A percentile compares a stretch with the other conserved stretches of the same genome.
Evolutionary conservation across 2,888 invertebrate genomes (phyloP).

Genomic region (Euclidia mi): DNA sequence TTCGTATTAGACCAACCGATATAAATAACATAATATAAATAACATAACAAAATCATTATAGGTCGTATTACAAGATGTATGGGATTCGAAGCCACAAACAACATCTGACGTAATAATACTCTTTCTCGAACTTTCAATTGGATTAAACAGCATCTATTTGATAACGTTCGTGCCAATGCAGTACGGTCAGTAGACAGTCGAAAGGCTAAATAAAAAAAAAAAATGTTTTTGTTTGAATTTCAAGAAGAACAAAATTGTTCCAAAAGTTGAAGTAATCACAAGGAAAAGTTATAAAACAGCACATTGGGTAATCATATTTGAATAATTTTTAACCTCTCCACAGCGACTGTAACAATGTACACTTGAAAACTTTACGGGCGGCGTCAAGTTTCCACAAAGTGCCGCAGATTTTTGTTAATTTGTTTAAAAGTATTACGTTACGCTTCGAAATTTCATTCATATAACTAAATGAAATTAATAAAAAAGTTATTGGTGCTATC

Average conservation of each 20-base stretch:
- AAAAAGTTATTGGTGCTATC: constrained; percentile 6
- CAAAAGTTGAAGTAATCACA: constrained; percentile 29
- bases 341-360: constrained; percentile 45
- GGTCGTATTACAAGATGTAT: too few species aligned
- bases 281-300: constrained; percentile 41
- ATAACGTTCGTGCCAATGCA: too few species aligned
- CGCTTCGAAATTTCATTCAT: constrained; percentile 33
- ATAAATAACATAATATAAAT: too few species aligned
- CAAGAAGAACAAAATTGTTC: constrained; percentile 16
- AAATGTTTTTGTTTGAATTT: too few species aligned
- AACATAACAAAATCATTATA: too few species aligned
- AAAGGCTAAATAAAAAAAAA: too few species aligned
- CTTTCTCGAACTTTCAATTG: too few species aligned
- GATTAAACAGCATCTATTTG: too few species aligned
- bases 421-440: constrained; percentile 43
- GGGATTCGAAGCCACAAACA: too few species aligned
- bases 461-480: constrained; percentile 20
- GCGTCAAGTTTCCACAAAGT: constrained; percentile 41
- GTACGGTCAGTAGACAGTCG: too few species aligned
- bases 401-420: constrained; percentile 50
- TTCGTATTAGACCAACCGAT: too few species aligned
- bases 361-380: constrained; percentile 40
- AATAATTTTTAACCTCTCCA: constrained; percentile 51
- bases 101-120: too few species aligned
- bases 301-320: constrained; percentile 48